Conservation (phyloP, 2,113 vertebrate genomes). For the Heterocephalus glaber region DNA sequence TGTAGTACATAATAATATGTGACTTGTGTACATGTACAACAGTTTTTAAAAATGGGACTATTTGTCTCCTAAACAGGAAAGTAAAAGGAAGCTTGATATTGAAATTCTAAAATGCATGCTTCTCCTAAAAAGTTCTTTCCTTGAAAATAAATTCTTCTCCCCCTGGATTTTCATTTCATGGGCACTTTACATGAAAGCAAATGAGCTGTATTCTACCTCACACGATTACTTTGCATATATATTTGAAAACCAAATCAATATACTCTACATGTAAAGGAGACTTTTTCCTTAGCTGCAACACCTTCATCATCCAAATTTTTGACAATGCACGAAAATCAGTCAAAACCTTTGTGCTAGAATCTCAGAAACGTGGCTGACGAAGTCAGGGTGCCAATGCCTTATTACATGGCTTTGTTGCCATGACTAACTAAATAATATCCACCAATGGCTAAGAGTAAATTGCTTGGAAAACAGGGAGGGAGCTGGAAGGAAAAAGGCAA, state of each 20-base stretch:
- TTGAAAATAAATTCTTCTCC: conserved; percentile 30
- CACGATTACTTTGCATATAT: not conserved
- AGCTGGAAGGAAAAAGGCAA: not conserved
- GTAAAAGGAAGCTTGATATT: not conserved
- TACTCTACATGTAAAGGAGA: not conserved
- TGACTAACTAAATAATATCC: conserved; percentile 72
- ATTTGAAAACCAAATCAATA: conserved; percentile 34
- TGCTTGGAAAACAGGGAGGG: conserved; percentile 57
- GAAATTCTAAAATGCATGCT: conserved; percentile 9
- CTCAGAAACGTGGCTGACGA: conserved; percentile 22
- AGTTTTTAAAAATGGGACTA: not conserved
- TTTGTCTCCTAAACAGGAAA: conserved; percentile 38
- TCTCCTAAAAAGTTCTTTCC: not conserved
- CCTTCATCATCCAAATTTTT: not conserved
- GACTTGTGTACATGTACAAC: not conserved
- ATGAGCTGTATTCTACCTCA: not conserved
- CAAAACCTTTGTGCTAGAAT: not conserved
- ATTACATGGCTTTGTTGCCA: conserved; percentile 57
- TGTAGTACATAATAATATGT: not conserved
- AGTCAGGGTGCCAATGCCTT: conserved; percentile 3
- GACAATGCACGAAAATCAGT: not conserved
- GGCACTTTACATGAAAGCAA: conserved; percentile 34
- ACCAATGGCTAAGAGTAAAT: conserved; percentile 67
- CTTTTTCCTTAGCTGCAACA: not conserved
- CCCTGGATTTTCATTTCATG: not conserved